Base-by-base conservation (phyloP, 1,140 invertebrate genomes). In the Pinna nobilis region DNA sequence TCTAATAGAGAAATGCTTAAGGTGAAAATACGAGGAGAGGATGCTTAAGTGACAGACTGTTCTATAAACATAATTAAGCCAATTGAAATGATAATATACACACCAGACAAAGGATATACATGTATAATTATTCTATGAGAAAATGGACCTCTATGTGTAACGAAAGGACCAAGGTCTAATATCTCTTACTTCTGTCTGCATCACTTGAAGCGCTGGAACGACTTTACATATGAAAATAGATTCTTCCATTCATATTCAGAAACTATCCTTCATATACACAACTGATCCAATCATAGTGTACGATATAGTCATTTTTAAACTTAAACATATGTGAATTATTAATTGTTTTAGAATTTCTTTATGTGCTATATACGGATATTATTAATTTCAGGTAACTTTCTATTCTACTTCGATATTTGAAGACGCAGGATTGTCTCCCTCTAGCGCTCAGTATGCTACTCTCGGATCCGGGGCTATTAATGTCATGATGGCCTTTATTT, bases 321-420 rank as follows among this genome's bases (percentile, higher is more conserved):
- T 53, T 11, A 53, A 53, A 13, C 50, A 28, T 6, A 28, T 53
- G 2, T 53, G 15, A 13, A 25, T 6, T 53, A 6, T 51, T 20
- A 53, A 23, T 18, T 25, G 47, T 20, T 6, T 35, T 15, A n/a
- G 18, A 20, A 28, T 35, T 59, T 30, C 1, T 15, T n/a, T 59
- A 20, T 59, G 30, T 33, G 18, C 28, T 33, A 30, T 32, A 65
- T 13, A 23, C 35, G 15, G 1, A 35, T 25, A 60, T 51, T 55
- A 57, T 65, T 82, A 79, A 4, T 76, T 79, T 23, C 85, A 94
- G 93, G 93, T 96, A 25, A 95, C 95, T 88, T 95, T 94, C 86
- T 96, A 95, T 86, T 95, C 94, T 0, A 91, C 92, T 30, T 88
- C 86, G 6, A 95, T 95, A 74, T 95, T 95, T 86, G 80, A 88